These are phyloP conservation scores for Helogale parvula DNA, from an alignment of 2,113 vertebrate species.

Conservation along the genomic window DNA sequence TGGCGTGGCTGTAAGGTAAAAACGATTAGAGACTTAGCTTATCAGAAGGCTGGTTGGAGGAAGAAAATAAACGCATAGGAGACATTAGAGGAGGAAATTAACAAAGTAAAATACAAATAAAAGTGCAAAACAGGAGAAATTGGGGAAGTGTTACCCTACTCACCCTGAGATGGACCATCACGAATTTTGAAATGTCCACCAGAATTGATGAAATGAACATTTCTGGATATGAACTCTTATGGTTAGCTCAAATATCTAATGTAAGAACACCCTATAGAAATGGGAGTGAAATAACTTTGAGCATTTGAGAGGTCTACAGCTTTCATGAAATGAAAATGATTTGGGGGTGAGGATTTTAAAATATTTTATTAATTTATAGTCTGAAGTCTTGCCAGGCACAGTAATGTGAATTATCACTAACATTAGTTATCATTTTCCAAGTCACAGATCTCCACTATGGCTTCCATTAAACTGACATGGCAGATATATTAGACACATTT, in stretches of 20 bases:
- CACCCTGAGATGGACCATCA: background rate
- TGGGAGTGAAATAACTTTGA: background rate
- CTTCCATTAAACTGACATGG: background rate
- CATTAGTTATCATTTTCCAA: background rate
- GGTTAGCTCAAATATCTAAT: background rate
- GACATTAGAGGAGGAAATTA: background rate
- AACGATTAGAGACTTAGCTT: background rate
- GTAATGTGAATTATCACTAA: background rate
- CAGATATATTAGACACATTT: background rate
- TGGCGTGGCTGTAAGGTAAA: background rate
- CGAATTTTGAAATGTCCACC: background rate
- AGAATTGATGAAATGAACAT: background rate
- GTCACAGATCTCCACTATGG: background rate
- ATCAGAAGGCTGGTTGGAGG: background rate
- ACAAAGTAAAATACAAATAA: background rate
- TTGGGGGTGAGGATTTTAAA: background rate
- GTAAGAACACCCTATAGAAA: background rate
- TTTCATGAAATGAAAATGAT: background rate
- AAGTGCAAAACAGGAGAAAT: background rate
- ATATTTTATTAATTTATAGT: background rate
- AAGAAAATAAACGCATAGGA: slow-evolving; percentile 33
- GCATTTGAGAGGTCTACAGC: background rate
- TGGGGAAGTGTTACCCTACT: background rate
- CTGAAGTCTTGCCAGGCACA: background rate
- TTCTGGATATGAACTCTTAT: background rate